A percentile compares a stretch with the other conserved stretches of the same genome.
phyloP scores from a whole-genome alignment of 2,888 invertebrate genomes.

The Tolmerus cingulatus region DNA sequence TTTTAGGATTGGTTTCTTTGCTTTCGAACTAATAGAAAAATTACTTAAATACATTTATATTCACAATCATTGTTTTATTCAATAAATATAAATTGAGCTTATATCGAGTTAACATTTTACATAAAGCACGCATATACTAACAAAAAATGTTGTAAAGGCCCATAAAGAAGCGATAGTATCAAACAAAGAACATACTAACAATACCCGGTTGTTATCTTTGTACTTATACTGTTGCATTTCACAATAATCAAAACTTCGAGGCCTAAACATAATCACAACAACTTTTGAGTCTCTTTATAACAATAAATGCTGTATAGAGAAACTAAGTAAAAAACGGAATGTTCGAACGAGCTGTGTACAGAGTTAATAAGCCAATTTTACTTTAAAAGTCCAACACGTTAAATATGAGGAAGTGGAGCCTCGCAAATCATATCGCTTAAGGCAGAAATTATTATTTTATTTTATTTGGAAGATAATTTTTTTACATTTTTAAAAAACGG shows the following conservation, averaged over 20 bases:
- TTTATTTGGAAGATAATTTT: background rate
- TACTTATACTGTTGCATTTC: constrained; percentile 15
- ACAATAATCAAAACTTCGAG: background rate
- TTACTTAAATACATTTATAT: background rate
- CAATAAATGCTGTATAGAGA: background rate
- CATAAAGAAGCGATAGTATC: background rate
- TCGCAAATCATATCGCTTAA: background rate
- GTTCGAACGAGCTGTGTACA: background rate
- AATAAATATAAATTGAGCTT: constrained; percentile 18
- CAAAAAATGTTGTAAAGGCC: background rate
- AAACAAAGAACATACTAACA: background rate
- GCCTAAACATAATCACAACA: background rate
- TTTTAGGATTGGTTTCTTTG: background rate
- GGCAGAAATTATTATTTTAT: background rate
- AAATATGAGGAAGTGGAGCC: background rate
- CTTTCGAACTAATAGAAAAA: background rate
- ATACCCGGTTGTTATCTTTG: background rate
- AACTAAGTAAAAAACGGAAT: background rate
- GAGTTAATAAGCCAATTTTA: background rate
- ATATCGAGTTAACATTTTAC: constrained; percentile 2
- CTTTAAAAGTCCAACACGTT: background rate
- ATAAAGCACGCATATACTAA: constrained; percentile 5
- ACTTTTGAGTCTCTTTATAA: background rate
- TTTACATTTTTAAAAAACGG: background rate
- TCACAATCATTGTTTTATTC: background rate